Evolutionary conservation across 2,113 vertebrate species (phyloP), one percentile per base, ranked within the genome.

Genomic region (Megaceryle maxima): DNA sequence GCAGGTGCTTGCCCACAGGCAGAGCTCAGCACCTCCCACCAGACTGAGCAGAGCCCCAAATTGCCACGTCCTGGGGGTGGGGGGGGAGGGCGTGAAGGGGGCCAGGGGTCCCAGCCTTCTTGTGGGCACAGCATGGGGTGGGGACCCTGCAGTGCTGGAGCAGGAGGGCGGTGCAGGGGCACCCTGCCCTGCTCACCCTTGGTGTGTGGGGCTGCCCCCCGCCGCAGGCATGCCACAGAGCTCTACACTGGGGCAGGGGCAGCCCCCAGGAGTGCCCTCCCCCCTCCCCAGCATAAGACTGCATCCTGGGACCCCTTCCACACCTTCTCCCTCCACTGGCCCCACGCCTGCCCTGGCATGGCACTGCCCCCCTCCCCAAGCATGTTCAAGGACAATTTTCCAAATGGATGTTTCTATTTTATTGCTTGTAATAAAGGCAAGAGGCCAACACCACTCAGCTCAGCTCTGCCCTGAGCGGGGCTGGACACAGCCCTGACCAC

Each of bases 341-440:
- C 56, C n/a, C 76, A 51, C 69, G 0, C 55, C 83, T 56, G 46
- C 35, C 68, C 76, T 13, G 21, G 56, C 84, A 91, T 88, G 19
- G 56, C 87, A 91, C 90, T 44, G 46, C 39, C 66, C 70, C 60
- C 53, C 57, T 50, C 44, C 67, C 50, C 67, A 17, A 56, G 85
- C 84, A 79, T 90, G 94, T 83, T 94, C 55, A 88, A 96, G 82
- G 59, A 84, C 46, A 95, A 83, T 98, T 98, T 98, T 98, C 96
- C 97, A 98, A 97, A 97, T 92, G 94, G 96, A 97, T 95, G 79
- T 98, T 98, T 98, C 97, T 98, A 97, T 97, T 97, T 98, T 98
- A 97, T 97, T 98, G 97, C 97, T 98, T 97, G 87, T 98, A 98
- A 98, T 98, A 98, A 98, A 98, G 96, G 55, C 91, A 97, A 97